Conservation (phyloP, 2,797 vertebrate genomes). For the Tachyglossus aculeatus region DNA sequence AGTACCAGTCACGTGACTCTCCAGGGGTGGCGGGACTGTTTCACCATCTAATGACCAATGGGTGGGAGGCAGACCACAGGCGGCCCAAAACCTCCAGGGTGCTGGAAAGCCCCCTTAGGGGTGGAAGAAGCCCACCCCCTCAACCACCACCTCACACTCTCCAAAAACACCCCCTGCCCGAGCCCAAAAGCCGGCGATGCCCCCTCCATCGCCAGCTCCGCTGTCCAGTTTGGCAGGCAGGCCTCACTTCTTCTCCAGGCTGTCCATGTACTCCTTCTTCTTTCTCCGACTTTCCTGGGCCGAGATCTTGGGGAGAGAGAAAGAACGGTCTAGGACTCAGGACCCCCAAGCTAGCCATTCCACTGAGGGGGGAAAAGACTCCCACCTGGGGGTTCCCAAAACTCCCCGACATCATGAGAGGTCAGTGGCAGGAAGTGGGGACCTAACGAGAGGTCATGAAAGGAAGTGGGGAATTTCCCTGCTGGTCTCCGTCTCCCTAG, state of each 20-base stretch:
- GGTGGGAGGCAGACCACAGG: conserved; percentile 67
- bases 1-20: no score
- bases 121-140: fast-evolving
- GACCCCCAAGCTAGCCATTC: no score
- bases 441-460: no score
- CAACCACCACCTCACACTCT: not conserved
- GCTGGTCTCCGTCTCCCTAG: no score
- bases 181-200: conserved; percentile 55
- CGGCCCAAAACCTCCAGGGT: not conserved
- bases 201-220: conserved; percentile 29
- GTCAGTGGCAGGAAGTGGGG: no score
- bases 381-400: no score
- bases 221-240: not conserved
- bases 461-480: no score
- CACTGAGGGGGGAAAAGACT: no score
- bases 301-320: conserved; percentile 84
- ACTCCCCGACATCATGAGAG: no score
- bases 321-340: not conserved
- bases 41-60: conserved; percentile 54
- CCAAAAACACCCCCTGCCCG: no score
- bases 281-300: conserved; percentile 98
- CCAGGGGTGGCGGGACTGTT: no score
- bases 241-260: conserved; percentile 95
- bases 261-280: conserved; percentile 99
- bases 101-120: not conserved